Evolutionary conservation across 2,113 vertebrate species (phyloP).

Genomic region (Colius striatus): DNA sequence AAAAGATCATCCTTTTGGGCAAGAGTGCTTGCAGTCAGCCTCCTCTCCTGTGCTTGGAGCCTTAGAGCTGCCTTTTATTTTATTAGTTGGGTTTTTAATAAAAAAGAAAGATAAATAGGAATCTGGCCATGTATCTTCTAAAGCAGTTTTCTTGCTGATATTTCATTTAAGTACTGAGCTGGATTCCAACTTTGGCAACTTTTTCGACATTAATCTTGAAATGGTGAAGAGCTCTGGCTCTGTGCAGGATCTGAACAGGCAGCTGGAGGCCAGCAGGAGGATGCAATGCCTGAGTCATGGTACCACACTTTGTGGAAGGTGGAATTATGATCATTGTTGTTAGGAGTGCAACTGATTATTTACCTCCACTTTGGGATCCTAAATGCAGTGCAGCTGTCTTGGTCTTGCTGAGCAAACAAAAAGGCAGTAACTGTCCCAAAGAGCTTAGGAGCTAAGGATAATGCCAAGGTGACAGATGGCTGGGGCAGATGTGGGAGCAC

Average conservation of each 20-base stretch:
- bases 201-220: background rate
- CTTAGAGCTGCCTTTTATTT: slow-evolving; percentile 21
- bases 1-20: background rate
- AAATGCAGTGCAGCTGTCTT: background rate
- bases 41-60: background rate
- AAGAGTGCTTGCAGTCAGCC: background rate
- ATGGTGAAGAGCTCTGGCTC: background rate
- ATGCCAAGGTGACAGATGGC: background rate
- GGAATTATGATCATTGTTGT: background rate
- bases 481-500: background rate
- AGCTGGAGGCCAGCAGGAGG: background rate
- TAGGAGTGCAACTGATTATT: background rate
- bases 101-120: slow-evolving; percentile 57
- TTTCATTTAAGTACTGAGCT: background rate
- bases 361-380: background rate
- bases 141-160: slow-evolving; percentile 11
- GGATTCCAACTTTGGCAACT: background rate
- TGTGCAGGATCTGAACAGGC: background rate
- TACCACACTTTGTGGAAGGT: fast-evolving
- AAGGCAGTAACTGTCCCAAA: background rate
- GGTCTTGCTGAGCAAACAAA: background rate
- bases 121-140: background rate
- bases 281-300: background rate
- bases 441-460: background rate
- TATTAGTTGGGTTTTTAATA: slow-evolving; percentile 51